Percentiles rank a stretch among this genome's conserved stretches.
Evolutionary conservation across 2,113 vertebrate genomes (phyloP).

Genomic region (Cercopithecus mona): DNA sequence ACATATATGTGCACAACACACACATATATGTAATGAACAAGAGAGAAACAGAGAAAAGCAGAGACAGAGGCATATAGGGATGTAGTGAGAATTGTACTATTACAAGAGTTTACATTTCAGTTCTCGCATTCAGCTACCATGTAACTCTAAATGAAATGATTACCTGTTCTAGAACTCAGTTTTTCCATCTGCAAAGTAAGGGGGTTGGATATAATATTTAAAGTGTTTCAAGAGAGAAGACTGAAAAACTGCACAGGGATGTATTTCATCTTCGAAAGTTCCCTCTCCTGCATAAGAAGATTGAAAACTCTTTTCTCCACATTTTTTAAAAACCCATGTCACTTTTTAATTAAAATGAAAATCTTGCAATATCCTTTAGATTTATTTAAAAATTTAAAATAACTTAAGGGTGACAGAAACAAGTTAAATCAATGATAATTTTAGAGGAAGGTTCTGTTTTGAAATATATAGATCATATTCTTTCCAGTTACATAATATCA

Average conservation of each 20-base stretch:
- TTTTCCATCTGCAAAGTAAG: neutral
- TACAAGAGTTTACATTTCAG: neutral
- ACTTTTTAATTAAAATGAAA: slow-evolving; percentile 40
- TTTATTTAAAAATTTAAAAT: slow-evolving; percentile 35
- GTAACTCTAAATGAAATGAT: neutral
- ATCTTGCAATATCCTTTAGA: neutral
- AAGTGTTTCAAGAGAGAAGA: neutral
- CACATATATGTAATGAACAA: neutral
- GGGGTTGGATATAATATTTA: neutral
- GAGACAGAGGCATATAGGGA: neutral
- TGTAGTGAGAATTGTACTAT: neutral
- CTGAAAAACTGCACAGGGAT: neutral
- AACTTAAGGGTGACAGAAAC: slow-evolving; percentile 24
- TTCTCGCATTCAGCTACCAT: neutral
- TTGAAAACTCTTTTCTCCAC: neutral
- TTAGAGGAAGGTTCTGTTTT: slow-evolving; percentile 35
- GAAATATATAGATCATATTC: neutral
- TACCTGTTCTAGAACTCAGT: neutral
- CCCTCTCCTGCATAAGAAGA: neutral
- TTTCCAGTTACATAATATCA: neutral
- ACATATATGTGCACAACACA: neutral
- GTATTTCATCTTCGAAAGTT: neutral
- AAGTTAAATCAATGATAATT: slow-evolving; percentile 14
- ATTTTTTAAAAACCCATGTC: neutral
- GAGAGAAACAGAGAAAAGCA: neutral